phyloP scores from a whole-genome alignment of 1,140 invertebrate genomes.

The Drosophila insularis region DNA sequence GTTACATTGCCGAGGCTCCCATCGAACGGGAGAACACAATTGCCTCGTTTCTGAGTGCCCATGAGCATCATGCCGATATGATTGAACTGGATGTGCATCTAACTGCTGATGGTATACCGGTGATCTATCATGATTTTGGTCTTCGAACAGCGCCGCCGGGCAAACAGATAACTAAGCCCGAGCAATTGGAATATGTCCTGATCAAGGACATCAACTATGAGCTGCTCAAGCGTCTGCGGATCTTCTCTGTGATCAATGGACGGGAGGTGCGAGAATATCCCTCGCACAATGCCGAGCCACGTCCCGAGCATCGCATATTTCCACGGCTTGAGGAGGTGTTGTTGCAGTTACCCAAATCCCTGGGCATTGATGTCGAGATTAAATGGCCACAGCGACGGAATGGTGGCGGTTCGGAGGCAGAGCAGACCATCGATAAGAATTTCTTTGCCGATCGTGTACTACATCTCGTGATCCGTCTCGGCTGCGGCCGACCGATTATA shows the following conservation, averaged over 20 bases:
- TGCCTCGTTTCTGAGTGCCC: slow-evolving; percentile 94
- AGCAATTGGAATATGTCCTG: slow-evolving; percentile 93
- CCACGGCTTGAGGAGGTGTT: slow-evolving; percentile 93
- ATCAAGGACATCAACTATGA: slow-evolving; percentile 95
- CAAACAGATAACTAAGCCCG: slow-evolving; percentile 86
- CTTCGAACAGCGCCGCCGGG: slow-evolving; percentile 93
- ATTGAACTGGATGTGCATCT: slow-evolving; percentile 98
- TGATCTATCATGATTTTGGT: slow-evolving; percentile 97
- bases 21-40: slow-evolving; percentile 96
- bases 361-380: slow-evolving; percentile 97
- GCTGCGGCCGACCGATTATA: slow-evolving; percentile 90
- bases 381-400: slow-evolving; percentile 95
- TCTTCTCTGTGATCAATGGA: slow-evolving; percentile 78
- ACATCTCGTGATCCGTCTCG: slow-evolving; percentile 90
- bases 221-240: slow-evolving; percentile 93
- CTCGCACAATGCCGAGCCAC: slow-evolving; percentile 63
- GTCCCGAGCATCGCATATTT: slow-evolving; percentile 94
- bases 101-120: slow-evolving; percentile 95
- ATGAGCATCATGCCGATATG: slow-evolving; percentile 94
- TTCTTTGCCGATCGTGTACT: slow-evolving; percentile 91
- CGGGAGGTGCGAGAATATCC: slow-evolving; percentile 73
- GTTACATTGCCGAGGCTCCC: slow-evolving; percentile 86
- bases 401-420: slow-evolving; percentile 93
- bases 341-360: slow-evolving; percentile 90
- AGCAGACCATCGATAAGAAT: slow-evolving; percentile 95